These are phyloP conservation scores for Epizoanthus scotinus DNA, from an alignment of 92 coral and sea anemone genomes.

Conservation along the genomic window DNA sequence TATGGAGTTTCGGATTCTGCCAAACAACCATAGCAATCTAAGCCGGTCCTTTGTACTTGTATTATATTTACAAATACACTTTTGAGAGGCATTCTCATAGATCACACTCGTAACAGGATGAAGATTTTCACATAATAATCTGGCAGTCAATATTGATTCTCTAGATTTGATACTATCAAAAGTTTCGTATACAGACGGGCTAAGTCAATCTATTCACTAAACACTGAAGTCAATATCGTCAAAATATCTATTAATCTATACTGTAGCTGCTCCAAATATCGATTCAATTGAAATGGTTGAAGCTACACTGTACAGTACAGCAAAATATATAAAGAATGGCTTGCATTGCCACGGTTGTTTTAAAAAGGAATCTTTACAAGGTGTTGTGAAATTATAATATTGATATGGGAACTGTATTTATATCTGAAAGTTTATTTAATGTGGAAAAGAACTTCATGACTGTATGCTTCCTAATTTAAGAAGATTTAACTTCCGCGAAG, in stretches of 20 bases:
- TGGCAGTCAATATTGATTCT: conserved; percentile 34
- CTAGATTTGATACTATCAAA: conserved; percentile 24
- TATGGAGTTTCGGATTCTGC: background rate
- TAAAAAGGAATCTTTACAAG: conserved; percentile 28
- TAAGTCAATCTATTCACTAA: background rate
- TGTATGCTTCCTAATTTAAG: conserved; percentile 27
- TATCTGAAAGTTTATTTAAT: conserved; percentile 58
- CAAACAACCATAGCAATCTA: conserved; percentile 13
- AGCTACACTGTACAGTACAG: no score
- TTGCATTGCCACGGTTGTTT: conserved; percentile 26
- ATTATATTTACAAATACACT: conserved; percentile 30
- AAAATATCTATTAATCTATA: conserved; percentile 1
- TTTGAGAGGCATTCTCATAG: conserved; percentile 18
- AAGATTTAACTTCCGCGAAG: conserved; percentile 24
- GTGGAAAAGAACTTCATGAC: conserved; percentile 32
- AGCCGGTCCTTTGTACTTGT: conserved; percentile 22
- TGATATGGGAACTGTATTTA: conserved; percentile 45
- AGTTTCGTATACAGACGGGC: background rate
- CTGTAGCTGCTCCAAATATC: background rate
- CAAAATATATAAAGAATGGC: conserved; percentile 6
- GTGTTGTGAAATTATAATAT: conserved; percentile 32
- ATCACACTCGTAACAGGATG: conserved; percentile 16
- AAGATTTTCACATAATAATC: background rate
- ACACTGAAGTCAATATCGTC: background rate
- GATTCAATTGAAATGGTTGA: no score